Evolutionary conservation across 2,888 invertebrate genomes (phyloP).

Genomic region (Phragmatobia fuliginosa): DNA sequence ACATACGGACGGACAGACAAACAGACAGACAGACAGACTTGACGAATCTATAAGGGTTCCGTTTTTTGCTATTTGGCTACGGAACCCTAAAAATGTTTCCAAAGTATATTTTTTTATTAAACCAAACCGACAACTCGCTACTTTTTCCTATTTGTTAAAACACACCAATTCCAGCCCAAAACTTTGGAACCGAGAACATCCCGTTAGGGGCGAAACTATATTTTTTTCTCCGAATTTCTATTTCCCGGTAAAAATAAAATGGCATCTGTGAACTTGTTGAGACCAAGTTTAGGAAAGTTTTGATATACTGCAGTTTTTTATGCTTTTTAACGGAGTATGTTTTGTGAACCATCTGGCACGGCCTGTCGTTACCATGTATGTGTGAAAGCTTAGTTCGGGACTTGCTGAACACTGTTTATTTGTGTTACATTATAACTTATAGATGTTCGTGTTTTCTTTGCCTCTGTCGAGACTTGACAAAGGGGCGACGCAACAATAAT

Average conservation of each 20-base stretch:
- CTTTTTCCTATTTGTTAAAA: conserved; percentile 16
- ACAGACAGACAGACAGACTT: no score
- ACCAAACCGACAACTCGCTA: background rate
- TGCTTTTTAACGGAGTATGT: conserved; percentile 33
- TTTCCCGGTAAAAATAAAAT: conserved; percentile 37
- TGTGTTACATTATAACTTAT: conserved; percentile 35
- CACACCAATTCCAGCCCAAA: conserved; percentile 13
- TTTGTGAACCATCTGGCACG: conserved; percentile 44
- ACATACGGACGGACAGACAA: no score
- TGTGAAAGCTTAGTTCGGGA: conserved; percentile 37
- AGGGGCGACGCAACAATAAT: conserved; percentile 8
- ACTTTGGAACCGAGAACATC: conserved; percentile 17
- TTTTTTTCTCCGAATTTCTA: conserved; percentile 24
- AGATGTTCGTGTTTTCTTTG: conserved; percentile 16
- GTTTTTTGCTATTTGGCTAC: no score
- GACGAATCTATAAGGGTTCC: no score
- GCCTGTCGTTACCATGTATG: conserved; percentile 28
- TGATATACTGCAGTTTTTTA: conserved; percentile 57
- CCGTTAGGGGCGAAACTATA: conserved; percentile 22
- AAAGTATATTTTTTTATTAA: conserved; percentile 8
- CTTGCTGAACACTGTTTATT: conserved; percentile 40
- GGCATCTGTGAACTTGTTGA: conserved; percentile 37
- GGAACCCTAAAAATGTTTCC: background rate
- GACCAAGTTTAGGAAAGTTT: conserved; percentile 43
- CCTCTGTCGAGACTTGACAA: conserved; percentile 14